Evolutionary conservation across 2,113 vertebrate genomes (phyloP).

Genomic region (Tricholaema leucomelas): DNA sequence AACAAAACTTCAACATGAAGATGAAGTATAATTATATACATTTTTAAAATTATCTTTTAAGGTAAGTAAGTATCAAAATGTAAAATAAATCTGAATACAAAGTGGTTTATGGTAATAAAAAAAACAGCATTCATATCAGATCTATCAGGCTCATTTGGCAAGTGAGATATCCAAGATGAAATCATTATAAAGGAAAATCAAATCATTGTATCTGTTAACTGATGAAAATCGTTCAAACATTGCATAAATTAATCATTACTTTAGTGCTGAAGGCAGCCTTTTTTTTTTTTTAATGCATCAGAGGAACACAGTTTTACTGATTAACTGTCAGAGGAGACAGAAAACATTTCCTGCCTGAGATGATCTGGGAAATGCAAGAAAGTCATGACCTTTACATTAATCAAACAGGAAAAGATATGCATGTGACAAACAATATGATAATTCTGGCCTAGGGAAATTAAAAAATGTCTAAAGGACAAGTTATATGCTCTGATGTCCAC

Average conservation of each 20-base stretch:
- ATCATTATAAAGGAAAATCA: constrained; percentile 44
- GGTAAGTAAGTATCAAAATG: background rate
- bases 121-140: background rate
- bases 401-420: background rate
- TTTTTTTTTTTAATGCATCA: background rate
- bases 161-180: background rate
- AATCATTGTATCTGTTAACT: constrained; percentile 34
- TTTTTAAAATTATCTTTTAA: constrained; percentile 1
- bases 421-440: background rate
- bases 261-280: background rate
- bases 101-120: constrained; percentile 5
- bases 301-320: constrained; percentile 6
- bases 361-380: background rate
- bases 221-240: constrained; percentile 37
- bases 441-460: background rate
- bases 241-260: constrained; percentile 54
- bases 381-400: background rate
- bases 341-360: constrained; percentile 31
- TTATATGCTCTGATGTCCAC: background rate
- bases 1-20: background rate
- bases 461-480: background rate
- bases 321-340: constrained; percentile 1
- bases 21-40: background rate
- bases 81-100: background rate
- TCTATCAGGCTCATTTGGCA: constrained; percentile 3